A percentile compares a stretch with the other conserved stretches of the same genome.
Evolutionary conservation across 2,888 invertebrate genomes (phyloP).

Genomic region (Psococerastis gibbosa): DNA sequence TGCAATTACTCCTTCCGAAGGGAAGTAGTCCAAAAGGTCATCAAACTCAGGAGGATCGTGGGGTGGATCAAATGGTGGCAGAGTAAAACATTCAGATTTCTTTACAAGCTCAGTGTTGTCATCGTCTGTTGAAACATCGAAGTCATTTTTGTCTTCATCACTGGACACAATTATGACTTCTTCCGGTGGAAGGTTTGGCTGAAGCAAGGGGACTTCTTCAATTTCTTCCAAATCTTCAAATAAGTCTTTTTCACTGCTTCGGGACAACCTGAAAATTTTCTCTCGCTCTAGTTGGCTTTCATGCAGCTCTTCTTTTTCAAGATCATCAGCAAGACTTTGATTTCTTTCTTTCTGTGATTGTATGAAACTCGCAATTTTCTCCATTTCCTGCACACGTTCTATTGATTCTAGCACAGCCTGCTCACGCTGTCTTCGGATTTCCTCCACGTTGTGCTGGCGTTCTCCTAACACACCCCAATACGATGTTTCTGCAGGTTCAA

Average conservation of each 20-base stretch:
- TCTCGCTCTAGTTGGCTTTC: not conserved
- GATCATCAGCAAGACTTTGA: not conserved
- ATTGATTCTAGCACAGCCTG: not conserved
- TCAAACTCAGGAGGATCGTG: not conserved
- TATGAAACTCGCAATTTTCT: not conserved
- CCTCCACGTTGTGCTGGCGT: no score
- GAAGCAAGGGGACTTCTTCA: not conserved
- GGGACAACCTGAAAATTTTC: slow-evolving; percentile 1
- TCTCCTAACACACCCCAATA: slow-evolving; percentile 6
- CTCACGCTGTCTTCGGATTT: not conserved
- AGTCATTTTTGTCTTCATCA: not conserved
- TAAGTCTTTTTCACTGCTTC: not conserved
- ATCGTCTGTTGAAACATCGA: not conserved
- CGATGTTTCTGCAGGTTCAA: not conserved
- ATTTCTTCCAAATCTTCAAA: not conserved
- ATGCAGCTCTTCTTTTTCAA: not conserved
- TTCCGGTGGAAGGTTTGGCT: not conserved
- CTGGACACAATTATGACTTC: not conserved
- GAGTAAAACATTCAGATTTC: no score
- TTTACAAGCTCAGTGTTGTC: not conserved
- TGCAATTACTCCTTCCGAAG: no score
- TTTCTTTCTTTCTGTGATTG: not conserved
- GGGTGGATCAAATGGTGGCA: no score
- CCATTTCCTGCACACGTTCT: not conserved
- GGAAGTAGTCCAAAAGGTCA: not conserved